Base-by-base conservation (phyloP, 2,888 invertebrate species). In the Venusia cambrica region DNA sequence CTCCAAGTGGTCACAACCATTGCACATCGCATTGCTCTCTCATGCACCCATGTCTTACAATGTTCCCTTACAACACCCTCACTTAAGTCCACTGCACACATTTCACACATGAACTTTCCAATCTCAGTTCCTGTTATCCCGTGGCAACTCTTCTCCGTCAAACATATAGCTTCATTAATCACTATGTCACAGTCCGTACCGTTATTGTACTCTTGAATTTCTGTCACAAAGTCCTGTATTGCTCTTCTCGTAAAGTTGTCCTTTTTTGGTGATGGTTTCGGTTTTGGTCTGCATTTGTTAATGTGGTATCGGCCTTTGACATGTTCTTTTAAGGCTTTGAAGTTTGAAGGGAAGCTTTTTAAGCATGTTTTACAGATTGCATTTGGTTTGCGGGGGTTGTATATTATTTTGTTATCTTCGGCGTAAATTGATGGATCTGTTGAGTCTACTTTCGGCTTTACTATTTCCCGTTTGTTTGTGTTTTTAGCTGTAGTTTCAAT, bases 291-390 rank as follows among this genome's bases (percentile, higher is more conserved):
- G 44, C 13, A n/a, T 13, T 42, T 52, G 20, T 26, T 57, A 15
- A 46, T 61, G 29, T 73, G 73, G 1, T 30, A 31, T 4, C 35
- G 45, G 4, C 67, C 71, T 3, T 37, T 13, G 0, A 64, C 54
- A 25, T 72, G 71, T 32, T 70, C 64, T 27, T 56, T 56, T 54
- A 72, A 57, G 8, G 49, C 46, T 4, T 45, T 48, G 1, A 65
- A 9, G 1, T 54, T 41, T 1, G 58, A 54, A 0, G 61, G 57
- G 1, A 68, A 30, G 25, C 39, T 53, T 1, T 50, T 47, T 16
- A 51, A 32, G 41, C 66, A 68, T 6, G 35, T 14, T 7, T 43
- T 49, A 24, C 66, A 68, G 15, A 45, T 58, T 6, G 59, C 59
- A 22, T 47, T 49, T 1, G 33, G 20, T 1, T 42, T 47, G n/a